phyloP scores from a whole-genome alignment of 2,797 vertebrate species.

The Cossypha caffra region DNA sequence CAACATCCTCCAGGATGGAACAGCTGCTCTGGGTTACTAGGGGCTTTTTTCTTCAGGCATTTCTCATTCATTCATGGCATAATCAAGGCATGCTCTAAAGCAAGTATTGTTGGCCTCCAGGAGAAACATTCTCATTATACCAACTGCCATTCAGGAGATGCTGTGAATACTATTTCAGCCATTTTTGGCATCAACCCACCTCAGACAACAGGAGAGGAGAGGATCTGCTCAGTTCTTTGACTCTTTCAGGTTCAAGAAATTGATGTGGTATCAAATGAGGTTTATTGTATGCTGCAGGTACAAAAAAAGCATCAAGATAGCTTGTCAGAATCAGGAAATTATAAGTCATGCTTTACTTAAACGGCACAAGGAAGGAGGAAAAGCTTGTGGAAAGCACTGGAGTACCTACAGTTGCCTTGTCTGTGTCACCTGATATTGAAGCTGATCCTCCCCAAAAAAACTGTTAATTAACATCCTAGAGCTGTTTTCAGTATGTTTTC shows the following conservation, averaged over 20 bases:
- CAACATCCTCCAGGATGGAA: neutral
- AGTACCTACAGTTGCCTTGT: neutral
- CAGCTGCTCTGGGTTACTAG: neutral
- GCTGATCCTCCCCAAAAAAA: neutral
- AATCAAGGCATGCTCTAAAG: neutral
- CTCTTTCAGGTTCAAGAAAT: constrained; percentile 69
- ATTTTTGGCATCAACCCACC: constrained; percentile 50
- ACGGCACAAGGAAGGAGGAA: neutral
- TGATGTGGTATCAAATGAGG: constrained; percentile 63
- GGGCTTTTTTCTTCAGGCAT: neutral
- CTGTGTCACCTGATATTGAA: neutral
- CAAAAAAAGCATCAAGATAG: neutral
- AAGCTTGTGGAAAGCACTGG: neutral
- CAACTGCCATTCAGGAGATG: neutral
- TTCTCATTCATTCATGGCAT: neutral
- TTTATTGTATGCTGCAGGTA: constrained; percentile 68
- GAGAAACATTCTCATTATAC: neutral
- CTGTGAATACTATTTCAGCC: neutral
- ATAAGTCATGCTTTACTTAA: neutral
- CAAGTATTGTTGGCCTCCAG: neutral
- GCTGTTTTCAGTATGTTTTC: neutral
- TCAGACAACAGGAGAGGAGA: constrained; percentile 73
- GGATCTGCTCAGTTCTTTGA: constrained; percentile 76
- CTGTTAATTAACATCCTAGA: neutral
- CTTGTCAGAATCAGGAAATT: neutral